Conservation (phyloP, 2,888 invertebrate genomes). For the Steinernema hermaphroditum region DNA sequence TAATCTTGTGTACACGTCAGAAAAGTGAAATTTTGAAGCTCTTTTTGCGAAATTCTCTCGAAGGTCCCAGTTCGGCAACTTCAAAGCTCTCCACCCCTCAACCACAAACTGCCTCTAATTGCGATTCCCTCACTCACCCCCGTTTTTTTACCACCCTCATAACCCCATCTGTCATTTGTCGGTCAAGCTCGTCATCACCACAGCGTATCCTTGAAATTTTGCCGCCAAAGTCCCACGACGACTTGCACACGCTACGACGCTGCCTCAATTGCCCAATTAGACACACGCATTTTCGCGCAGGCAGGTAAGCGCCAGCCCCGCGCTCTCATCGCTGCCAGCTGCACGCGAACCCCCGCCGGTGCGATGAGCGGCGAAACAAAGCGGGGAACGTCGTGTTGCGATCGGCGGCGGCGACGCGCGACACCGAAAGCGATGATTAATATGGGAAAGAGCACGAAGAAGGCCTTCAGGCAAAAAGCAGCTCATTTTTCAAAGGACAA, state of each 20-base stretch:
- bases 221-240: constrained; percentile 17
- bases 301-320: not conserved
- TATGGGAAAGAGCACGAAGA: not conserved
- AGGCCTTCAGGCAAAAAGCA: constrained; percentile 7
- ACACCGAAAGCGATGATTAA: constrained; percentile 18
- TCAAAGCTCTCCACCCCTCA: no score
- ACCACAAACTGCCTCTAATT: no score
- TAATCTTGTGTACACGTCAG: no score
- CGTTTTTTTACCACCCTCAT: no score
- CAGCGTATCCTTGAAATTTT: constrained; percentile 3
- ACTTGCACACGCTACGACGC: no score
- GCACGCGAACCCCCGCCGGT: constrained; percentile 11
- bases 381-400: constrained; percentile 15
- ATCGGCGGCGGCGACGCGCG: constrained; percentile 6
- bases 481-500: not conserved
- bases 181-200: constrained; percentile 1
- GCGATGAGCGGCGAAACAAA: not conserved
- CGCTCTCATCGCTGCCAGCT: not conserved
- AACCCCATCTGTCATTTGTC: constrained; percentile 1
- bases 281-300: constrained; percentile 9
- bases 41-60: no score
- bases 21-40: no score
- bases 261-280: constrained; percentile 22
- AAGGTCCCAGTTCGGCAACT: no score
- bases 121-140: no score